A percentile compares a stretch with the other conserved stretches of the same genome.
These are phyloP conservation scores for Carassius carassius DNA, from an alignment of 2,113 vertebrate species.

Conservation along the genomic window DNA sequence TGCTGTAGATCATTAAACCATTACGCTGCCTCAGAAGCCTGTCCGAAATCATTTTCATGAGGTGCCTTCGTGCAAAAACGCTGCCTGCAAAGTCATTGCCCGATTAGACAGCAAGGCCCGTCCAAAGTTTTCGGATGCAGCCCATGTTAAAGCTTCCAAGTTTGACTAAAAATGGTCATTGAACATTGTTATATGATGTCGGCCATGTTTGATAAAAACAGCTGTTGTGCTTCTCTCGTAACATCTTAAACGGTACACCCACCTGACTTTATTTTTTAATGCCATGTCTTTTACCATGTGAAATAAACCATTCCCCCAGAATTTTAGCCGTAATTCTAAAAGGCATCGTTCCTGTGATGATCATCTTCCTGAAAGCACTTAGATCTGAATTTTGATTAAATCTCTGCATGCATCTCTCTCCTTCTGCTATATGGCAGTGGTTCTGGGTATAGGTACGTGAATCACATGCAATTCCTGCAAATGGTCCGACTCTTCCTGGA, in stretches of 20 bases:
- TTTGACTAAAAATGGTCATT: constrained; percentile 57
- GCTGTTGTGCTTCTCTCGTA: constrained; percentile 46
- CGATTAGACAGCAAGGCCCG: too few species aligned
- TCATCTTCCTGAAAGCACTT: constrained; percentile 10
- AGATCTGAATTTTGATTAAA: constrained; percentile 12
- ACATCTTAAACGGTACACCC: constrained; percentile 43
- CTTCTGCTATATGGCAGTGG: background rate
- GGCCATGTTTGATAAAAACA: constrained; percentile 55
- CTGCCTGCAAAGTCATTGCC: too few species aligned
- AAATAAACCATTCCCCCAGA: constrained; percentile 20
- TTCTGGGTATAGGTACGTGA: background rate
- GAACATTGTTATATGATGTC: constrained; percentile 47
- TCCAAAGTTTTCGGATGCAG: too few species aligned
- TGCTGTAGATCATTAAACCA: too few species aligned
- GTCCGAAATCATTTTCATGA: too few species aligned
- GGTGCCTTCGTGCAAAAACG: too few species aligned
- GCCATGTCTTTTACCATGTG: constrained; percentile 21
- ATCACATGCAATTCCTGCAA: background rate
- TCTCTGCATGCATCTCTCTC: background rate
- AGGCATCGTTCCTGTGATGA: background rate
- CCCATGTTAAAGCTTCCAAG: constrained; percentile 47
- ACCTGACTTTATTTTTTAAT: constrained; percentile 32
- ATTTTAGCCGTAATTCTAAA: constrained; percentile 9
- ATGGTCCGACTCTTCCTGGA: background rate
- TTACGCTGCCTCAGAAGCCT: too few species aligned